Base-by-base conservation (phyloP, 2,888 invertebrate genomes). In the Andrena fulva region DNA sequence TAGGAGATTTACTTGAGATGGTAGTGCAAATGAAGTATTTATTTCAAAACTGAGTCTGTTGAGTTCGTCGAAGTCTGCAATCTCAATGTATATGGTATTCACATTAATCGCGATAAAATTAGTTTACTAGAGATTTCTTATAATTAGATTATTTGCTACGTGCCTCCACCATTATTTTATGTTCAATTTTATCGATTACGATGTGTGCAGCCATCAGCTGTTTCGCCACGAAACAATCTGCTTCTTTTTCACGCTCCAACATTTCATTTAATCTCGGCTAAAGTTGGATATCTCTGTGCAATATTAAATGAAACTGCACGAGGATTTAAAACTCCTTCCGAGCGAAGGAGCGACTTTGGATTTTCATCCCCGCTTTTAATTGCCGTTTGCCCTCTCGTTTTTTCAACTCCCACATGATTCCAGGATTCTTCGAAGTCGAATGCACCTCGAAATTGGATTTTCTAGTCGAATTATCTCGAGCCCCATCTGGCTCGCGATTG, bases 371-470 rank as follows among this genome's bases (percentile, higher is more conserved):
- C 4, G 1, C 6, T 60, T 52, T 35, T 48, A 52, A 64, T 66
- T 48, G 50, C 33, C n/a, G 27, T 24, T 42, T 10, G 2, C 16
- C 50, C 10, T 8, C 10, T 2, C 10, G 12, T 29, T 35, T 67
- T 67, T 42, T 54, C n/a, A 29, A 64, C 8, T 2, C 8, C 20
- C 56, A 35, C 2, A 8, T 29, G 33, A 63, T 59, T 66, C 59
- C 24, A 10, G 1, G 2, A 64, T 27, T n/a, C 29, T n/a, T 20
- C 16, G 10, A 27, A n/a, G 31, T n/a, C 20, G 48, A 63, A 56
- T 56, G 63, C 35, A 12, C n/a, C 16, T 68, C 7, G 56, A 50
- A 69, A 79, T 69, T 60, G 66, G 29, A 77, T 80, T 76, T 80
- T 76, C 70, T 52, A 31, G 2, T 60, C 50, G 59, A 70, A 79